These are phyloP conservation scores for Dynastes grantii DNA, from an alignment of 2,888 invertebrate genomes.

Conservation along the genomic window DNA sequence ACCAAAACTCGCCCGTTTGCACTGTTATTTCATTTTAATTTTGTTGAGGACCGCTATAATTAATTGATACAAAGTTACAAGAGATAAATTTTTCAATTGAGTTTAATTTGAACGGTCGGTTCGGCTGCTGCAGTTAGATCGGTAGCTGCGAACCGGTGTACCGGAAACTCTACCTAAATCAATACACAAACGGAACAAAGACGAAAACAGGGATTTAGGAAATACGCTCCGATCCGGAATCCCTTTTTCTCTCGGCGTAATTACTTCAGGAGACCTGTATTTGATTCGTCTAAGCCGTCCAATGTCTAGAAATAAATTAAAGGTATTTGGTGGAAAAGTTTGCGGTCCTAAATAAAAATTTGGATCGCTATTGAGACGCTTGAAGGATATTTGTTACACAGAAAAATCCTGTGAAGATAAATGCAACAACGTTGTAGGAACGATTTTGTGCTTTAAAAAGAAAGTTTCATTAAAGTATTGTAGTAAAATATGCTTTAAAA, in stretches of 20 bases:
- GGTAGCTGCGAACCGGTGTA: neutral
- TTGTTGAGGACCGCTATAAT: conserved; percentile 8
- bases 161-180: conserved; percentile 11
- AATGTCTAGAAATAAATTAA: conserved; percentile 8
- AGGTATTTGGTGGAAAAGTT: neutral
- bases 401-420: too few species aligned
- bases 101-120: neutral
- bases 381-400: neutral
- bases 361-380: neutral
- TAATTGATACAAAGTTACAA: conserved; percentile 10
- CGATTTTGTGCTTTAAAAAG: too few species aligned
- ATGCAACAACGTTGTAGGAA: too few species aligned
- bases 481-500: too few species aligned
- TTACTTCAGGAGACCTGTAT: neutral
- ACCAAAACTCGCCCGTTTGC: neutral
- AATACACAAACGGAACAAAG: conserved; percentile 13
- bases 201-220: conserved; percentile 12
- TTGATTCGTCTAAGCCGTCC: conserved; percentile 10
- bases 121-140: neutral
- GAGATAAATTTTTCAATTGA: conserved; percentile 22
- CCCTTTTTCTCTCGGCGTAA: neutral
- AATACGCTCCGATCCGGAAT: neutral
- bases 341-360: neutral
- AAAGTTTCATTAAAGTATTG: too few species aligned
- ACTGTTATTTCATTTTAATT: conserved; percentile 7